phyloP scores from a whole-genome alignment of 2,797 vertebrate genomes.

The Propithecus deckenii region DNA sequence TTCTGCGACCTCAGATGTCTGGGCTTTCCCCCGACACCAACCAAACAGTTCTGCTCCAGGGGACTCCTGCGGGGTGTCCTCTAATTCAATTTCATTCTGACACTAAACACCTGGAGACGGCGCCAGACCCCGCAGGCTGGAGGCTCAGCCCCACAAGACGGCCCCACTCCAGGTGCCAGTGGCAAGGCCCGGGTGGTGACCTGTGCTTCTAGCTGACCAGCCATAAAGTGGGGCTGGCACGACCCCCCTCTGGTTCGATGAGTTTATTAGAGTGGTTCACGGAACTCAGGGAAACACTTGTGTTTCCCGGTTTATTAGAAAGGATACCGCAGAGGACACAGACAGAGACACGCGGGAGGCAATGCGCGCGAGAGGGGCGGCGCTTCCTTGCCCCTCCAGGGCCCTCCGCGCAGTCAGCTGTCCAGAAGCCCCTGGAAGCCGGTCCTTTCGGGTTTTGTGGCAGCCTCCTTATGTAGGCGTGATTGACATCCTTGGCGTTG shows the following conservation, averaged over 20 bases:
- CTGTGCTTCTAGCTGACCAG: too few species aligned
- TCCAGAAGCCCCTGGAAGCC: neutral
- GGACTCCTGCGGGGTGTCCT: too few species aligned
- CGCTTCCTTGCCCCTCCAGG: fast-evolving
- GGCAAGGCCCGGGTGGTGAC: neutral
- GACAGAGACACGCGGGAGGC: neutral
- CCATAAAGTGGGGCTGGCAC: too few species aligned
- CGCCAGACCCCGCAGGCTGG: neutral
- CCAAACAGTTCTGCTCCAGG: neutral
- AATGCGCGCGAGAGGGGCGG: fast-evolving
- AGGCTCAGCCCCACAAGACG: neutral
- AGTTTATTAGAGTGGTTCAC: too few species aligned
- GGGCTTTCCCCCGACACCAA: neutral
- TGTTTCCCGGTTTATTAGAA: fast-evolving
- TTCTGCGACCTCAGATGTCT: neutral
- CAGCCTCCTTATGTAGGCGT: too few species aligned
- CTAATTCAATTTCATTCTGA: too few species aligned
- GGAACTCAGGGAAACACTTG: neutral
- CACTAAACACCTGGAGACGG: too few species aligned
- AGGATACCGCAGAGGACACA: neutral
- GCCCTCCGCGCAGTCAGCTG: neutral
- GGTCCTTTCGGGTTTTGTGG: too few species aligned
- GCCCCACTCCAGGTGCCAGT: neutral
- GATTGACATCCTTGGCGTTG: neutral
- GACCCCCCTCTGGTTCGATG: too few species aligned